Base-by-base conservation (phyloP, 2,113 vertebrate species). In the Canis aureus region DNA sequence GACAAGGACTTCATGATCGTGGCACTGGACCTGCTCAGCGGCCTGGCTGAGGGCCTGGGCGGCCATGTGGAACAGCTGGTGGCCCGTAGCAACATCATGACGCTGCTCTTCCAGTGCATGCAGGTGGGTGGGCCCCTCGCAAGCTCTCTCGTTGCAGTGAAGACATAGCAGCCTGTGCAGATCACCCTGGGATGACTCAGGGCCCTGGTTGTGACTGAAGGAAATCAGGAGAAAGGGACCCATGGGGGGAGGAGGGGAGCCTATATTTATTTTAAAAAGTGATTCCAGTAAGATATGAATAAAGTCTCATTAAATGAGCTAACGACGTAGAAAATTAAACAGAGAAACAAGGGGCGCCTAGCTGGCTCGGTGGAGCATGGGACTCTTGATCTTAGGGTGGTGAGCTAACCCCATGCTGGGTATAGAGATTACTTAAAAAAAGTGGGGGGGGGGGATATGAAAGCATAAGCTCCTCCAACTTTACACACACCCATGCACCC, bases 1-100 rank as follows among this genome's bases (percentile, higher is more conserved):
- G 99, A 99, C 97, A 99, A 99, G 97, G 99, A 99, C 94, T 99
- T 99, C 98, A 99, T 99, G 99, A 99, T 99, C 0, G 99, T 99
- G 96, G 99, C 99, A 0, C 97, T 99, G 97, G 99, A 99, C 94
- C 98, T 99, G 96, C 98, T 99, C 62, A 99, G 99, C 2, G 99
- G 99, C 15, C 97, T 99, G 98, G 99, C 99, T 0, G 99, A 99
- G 97, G 99, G 99, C 11, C 98, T 99, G 0, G 99, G 99, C 0
- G 99, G 99, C 19, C 99, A 99, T 0, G 99, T 99, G 95, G 99
- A 99, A 92, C 99, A 99, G 80, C 98, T 99, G 80, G 99, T 99
- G 60, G 99, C 99, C 15, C 99, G 99, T 11, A 99, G 99, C 98
- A 99, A 99, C 98, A 99, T 99, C 97, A 99, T 99, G 99, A 99